Conservation (phyloP, 2,888 invertebrate genomes). For the Melanargia galathea region DNA sequence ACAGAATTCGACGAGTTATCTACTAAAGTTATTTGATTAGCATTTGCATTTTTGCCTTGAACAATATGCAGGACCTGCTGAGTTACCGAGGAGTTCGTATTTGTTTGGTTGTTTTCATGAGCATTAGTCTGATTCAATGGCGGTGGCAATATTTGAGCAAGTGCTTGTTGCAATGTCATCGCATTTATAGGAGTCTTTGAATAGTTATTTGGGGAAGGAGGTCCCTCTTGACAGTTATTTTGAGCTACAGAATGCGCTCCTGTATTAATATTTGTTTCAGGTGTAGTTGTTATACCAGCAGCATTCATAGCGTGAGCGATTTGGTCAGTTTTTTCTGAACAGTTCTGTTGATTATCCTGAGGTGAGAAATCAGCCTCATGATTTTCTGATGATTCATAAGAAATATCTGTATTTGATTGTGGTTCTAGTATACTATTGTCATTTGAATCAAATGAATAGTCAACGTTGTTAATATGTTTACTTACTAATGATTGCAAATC, state of each 20-base stretch:
- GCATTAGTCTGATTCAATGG: slow-evolving; percentile 65
- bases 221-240: slow-evolving; percentile 66
- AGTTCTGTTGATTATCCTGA: slow-evolving; percentile 51
- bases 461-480: slow-evolving; percentile 48
- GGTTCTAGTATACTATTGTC: slow-evolving; percentile 39
- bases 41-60: slow-evolving; percentile 70
- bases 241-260: slow-evolving; percentile 73
- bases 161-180: slow-evolving; percentile 73
- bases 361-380: slow-evolving; percentile 33
- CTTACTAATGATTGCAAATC: slow-evolving; percentile 46
- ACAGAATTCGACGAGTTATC: slow-evolving; percentile 70
- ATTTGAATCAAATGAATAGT: slow-evolving; percentile 48
- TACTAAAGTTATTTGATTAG: slow-evolving; percentile 69
- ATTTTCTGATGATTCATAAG: slow-evolving; percentile 41
- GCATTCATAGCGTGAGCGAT: slow-evolving; percentile 76
- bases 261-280: slow-evolving; percentile 50
- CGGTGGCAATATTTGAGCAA: slow-evolving; percentile 75
- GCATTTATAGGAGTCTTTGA: slow-evolving; percentile 70
- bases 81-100: slow-evolving; percentile 49
- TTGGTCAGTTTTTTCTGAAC: slow-evolving; percentile 67
- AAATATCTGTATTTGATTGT: slow-evolving; percentile 38
- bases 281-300: slow-evolving; percentile 66
- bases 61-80: slow-evolving; percentile 76
- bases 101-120: slow-evolving; percentile 56
- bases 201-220: slow-evolving; percentile 53